These are phyloP conservation scores for Drosophila parvula DNA, from an alignment of 1,140 invertebrate genomes.

Conservation along the genomic window DNA sequence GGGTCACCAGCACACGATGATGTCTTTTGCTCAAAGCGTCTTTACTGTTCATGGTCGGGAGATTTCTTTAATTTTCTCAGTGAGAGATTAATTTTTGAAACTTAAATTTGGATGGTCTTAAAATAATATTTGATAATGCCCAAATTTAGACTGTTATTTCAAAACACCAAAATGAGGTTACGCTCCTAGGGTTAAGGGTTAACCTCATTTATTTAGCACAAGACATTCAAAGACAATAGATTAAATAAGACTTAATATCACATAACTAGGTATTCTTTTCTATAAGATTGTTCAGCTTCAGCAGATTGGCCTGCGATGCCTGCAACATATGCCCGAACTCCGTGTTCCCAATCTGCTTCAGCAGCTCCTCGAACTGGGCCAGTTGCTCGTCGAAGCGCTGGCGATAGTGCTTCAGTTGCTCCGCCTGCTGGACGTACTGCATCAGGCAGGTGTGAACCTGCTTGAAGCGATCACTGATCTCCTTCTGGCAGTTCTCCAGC, in stretches of 20 bases:
- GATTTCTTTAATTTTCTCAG: conserved; percentile 4
- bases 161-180: not conserved
- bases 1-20: conserved; percentile 56
- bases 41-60: conserved; percentile 10
- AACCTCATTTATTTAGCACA: too few relatives aligned
- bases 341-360: conserved; percentile 11
- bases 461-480: conserved; percentile 38
- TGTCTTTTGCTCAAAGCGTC: conserved; percentile 17
- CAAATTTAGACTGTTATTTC: conserved; percentile 5
- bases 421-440: conserved; percentile 39
- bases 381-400: conserved; percentile 23
- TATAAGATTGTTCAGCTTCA: conserved; percentile 17
- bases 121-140: conserved; percentile 30
- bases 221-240: not conserved
- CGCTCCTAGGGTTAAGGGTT: not conserved
- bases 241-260: not conserved
- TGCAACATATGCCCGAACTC: conserved; percentile 27
- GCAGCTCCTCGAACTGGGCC: conserved; percentile 29
- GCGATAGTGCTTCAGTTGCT: conserved; percentile 34
- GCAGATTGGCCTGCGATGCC: conserved; percentile 35
- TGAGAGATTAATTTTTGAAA: conserved; percentile 15
- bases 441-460: conserved; percentile 27
- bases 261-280: not conserved
- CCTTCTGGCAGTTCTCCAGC: conserved; percentile 19
- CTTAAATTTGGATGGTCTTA: conserved; percentile 46